Evolutionary conservation across 2,113 vertebrate species (phyloP).

Genomic region (Mustela nigripes): DNA sequence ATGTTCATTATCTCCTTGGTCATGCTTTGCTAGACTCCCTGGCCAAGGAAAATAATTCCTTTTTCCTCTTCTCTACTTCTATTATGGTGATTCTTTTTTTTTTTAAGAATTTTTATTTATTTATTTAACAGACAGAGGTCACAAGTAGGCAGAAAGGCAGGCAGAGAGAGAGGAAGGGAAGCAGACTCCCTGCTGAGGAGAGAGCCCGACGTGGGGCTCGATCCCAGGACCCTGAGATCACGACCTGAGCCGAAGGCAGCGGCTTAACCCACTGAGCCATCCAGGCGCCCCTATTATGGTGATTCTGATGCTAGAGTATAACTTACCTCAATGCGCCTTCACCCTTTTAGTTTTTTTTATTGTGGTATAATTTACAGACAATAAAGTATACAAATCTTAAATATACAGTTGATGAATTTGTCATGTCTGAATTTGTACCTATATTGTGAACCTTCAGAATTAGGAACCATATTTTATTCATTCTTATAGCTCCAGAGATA

Average conservation of each 20-base stretch:
- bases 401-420: slow-evolving; percentile 20
- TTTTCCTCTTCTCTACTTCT: slow-evolving; percentile 4
- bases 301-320: not conserved
- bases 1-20: not conserved
- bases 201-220: too few species aligned
- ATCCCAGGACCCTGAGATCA: too few species aligned
- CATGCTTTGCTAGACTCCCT: not conserved
- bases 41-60: not conserved
- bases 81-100: not conserved
- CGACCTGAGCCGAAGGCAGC: too few species aligned
- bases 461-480: slow-evolving; percentile 21
- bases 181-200: too few species aligned
- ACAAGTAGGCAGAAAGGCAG: too few species aligned
- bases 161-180: too few species aligned
- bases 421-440: slow-evolving; percentile 46
- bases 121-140: too few species aligned
- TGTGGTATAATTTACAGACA: not conserved
- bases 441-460: slow-evolving; percentile 37
- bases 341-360: not conserved
- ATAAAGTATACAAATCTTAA: slow-evolving; percentile 2
- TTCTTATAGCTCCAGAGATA: slow-evolving; percentile 1
- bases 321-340: slow-evolving; percentile 8
- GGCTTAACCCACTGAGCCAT: too few species aligned
- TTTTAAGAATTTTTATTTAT: too few species aligned
- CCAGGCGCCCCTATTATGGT: not conserved